Base-by-base conservation (phyloP, 2,113 vertebrate species). In the Gila orcuttii region DNA sequence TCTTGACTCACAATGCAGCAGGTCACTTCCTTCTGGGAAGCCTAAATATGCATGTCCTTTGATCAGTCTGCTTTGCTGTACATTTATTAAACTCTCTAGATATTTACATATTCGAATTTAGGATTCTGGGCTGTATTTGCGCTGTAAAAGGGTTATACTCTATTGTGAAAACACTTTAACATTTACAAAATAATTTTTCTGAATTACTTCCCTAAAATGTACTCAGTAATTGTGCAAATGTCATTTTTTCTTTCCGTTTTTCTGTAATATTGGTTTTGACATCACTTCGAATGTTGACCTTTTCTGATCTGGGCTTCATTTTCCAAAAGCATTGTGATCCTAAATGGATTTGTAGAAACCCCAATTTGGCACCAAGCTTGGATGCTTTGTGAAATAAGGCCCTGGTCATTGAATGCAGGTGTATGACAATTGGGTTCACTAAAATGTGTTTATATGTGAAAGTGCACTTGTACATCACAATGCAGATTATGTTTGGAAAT, bases 11-110 rank as follows among this genome's bases (percentile, higher is more conserved):
- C 13, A 79, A 68, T 36, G 84, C 39, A 79, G 64, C 60, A 31
- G 59, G 79, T 50, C 42, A 55, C 59, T 64, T 75, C 60, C 74
- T 83, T 57, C 66, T 73, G 66, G 87, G 87, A 83, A 66, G 84
- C 33, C 64, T 19, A 60, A 59, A 85, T 76, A 33, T 47, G 6
- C 17, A 64, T 57, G 62, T 28, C 1, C 62, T 83, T 78, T 82
- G 52, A 45, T 52, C 50, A 4, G 42, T 39, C 28, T 80, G 57
- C n/a, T 7, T 42, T 28, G 31, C 55, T 47, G 39, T 47, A 74
- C 21, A 45, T 74, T 45, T n/a, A 74, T 45, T 2, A n/a, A 74
- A 25, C 23, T 74, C 62, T 66, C 33, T 36, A 71, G 15, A 68
- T 68, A 33, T 68, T 33, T 31, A 69, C 31, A 69, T 15, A 64